Conservation (phyloP, 2,888 invertebrate genomes). For the Teinopalpus imperialis region DNA sequence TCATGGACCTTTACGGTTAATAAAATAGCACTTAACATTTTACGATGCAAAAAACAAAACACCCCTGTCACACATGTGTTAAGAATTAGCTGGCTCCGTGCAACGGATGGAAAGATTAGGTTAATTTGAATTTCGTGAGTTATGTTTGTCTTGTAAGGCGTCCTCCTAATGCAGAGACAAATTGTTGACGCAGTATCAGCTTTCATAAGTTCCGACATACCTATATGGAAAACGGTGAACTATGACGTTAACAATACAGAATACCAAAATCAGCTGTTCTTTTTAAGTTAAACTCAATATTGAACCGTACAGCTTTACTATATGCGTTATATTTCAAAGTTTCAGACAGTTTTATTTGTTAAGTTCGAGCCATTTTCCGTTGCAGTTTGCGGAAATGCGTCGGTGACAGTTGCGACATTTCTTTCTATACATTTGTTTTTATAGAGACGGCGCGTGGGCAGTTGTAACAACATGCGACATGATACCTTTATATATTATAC, state of each 20-base stretch:
- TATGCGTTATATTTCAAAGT: slow-evolving; percentile 29
- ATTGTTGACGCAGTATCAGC: slow-evolving; percentile 77
- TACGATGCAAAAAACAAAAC: slow-evolving; percentile 61
- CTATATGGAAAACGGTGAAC: slow-evolving; percentile 56
- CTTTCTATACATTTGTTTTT: slow-evolving; percentile 55
- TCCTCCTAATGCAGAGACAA: slow-evolving; percentile 69
- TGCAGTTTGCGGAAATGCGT: slow-evolving; percentile 61
- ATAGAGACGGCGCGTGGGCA: slow-evolving; percentile 63
- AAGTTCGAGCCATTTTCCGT: slow-evolving; percentile 50
- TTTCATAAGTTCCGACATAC: slow-evolving; percentile 71
- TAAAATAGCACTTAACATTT: slow-evolving; percentile 73
- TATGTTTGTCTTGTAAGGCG: slow-evolving; percentile 73
- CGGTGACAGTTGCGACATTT: slow-evolving; percentile 63
- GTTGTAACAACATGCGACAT: slow-evolving; percentile 59
- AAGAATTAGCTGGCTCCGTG: slow-evolving; percentile 59
- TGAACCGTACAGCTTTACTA: slow-evolving; percentile 34
- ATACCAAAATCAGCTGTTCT: slow-evolving; percentile 30
- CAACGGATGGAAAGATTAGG: slow-evolving; percentile 73
- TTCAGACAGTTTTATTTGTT: slow-evolving; percentile 28
- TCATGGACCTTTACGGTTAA: slow-evolving; percentile 60
- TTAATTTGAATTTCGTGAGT: slow-evolving; percentile 74
- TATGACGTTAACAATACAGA: slow-evolving; percentile 39
- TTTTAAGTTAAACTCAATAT: slow-evolving; percentile 32
- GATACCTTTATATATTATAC: no score
- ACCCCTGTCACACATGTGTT: slow-evolving; percentile 60